Base-by-base conservation (phyloP, 2,113 vertebrate species). In the Myrmophylax atrothorax region DNA sequence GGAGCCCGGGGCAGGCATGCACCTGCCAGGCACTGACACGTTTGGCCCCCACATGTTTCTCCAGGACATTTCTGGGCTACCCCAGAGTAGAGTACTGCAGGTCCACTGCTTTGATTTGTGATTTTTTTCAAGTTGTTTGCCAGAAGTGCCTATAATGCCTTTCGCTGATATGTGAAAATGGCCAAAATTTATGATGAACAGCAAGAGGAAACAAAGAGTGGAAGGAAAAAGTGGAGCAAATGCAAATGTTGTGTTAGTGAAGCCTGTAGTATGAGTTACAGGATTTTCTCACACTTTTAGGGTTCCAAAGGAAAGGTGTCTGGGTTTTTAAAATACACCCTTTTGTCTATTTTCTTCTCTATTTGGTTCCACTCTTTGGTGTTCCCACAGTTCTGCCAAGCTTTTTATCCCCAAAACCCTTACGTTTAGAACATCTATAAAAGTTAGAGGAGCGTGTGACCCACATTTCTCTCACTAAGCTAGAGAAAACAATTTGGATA, bases 61-160 rank as follows among this genome's bases (percentile, higher is more conserved):
- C 37, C 3, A 1, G 46, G 7, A 24, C 56, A 0, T 55, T 74
- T 81, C 59, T 74, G 50, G 25, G 16, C 42, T 76, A 0, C 3
- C 25, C 28, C 7, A 47, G 29, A 53, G 14, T 12, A 33, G 22
- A 20, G 23, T 84, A 6, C 31, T 74, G 24, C 13, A 62, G 31
- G 24, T 62, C n/a, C 19, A 4, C 26, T 59, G 25, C 19, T 80
- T 74, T 70, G 46, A 62, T 67, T 60, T 59, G 28, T 46, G 44
- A 29, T 47, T 72, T 84, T 72, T 84, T 84, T 74, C 35, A 74
- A 33, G 7, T 53, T 49, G 7, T 88, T 77, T 92, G 29, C 55
- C 38, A 26, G 64, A 62, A 70, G 16, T 66, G 12, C 25, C 20
- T 12, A 24, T 73, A 69, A 31, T 52, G 19, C 6, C 50, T 70